Evolutionary conservation across 2,888 invertebrate genomes (phyloP).

Genomic region (Luperina testacea): DNA sequence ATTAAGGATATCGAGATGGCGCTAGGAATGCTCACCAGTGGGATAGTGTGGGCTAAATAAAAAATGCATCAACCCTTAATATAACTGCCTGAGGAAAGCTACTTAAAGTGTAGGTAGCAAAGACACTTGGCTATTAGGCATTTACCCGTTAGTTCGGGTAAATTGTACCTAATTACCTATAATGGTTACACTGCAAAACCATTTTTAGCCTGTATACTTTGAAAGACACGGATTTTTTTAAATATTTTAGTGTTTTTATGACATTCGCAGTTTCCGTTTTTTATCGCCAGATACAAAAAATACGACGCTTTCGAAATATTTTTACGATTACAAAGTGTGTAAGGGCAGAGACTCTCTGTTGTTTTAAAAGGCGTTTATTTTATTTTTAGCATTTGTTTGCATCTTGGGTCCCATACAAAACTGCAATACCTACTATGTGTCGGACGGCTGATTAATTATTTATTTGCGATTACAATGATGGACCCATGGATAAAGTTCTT

Average conservation of each 20-base stretch:
- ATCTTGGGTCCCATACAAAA: background rate
- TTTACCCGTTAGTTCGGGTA: background rate
- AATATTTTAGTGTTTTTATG: conserved; percentile 43
- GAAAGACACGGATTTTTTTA: conserved; percentile 16
- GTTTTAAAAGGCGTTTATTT: background rate
- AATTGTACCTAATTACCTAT: background rate
- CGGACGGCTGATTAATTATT: background rate
- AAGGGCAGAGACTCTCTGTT: conserved; percentile 50
- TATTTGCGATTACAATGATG: background rate
- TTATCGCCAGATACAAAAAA: conserved; percentile 50
- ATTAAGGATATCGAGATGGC: too few relatives aligned
- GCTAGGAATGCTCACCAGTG: too few relatives aligned
- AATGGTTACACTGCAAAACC: conserved; percentile 33
- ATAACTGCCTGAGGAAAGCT: background rate
- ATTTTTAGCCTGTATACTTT: conserved; percentile 14
- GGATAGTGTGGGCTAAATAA: too few relatives aligned
- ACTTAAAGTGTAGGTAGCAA: background rate
- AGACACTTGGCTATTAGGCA: background rate
- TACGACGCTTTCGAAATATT: conserved; percentile 50
- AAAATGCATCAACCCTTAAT: background rate
- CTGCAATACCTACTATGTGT: background rate
- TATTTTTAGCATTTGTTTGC: background rate
- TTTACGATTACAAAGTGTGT: conserved; percentile 76
- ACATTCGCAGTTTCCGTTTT: conserved; percentile 39
- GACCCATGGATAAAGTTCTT: background rate